Evolutionary conservation across 2,797 vertebrate genomes (phyloP).

Genomic region (Austrolebias charrua): DNA sequence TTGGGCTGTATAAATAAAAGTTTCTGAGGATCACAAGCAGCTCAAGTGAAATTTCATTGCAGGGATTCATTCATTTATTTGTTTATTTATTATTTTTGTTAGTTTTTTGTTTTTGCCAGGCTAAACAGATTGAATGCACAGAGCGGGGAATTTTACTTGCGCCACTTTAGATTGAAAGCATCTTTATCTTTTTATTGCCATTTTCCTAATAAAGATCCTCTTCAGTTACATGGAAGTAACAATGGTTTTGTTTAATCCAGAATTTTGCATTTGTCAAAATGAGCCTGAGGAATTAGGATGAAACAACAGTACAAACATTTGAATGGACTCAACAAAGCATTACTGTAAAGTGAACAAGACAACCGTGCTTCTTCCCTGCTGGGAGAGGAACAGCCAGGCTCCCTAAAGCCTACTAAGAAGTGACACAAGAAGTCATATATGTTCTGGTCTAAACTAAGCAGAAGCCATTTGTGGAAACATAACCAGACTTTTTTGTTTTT

Average conservation of each 20-base stretch:
- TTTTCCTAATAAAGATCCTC: constrained; percentile 11
- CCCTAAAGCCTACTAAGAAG: constrained; percentile 29
- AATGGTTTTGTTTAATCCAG: constrained; percentile 5
- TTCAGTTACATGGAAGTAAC: constrained; percentile 31
- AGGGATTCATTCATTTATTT: constrained; percentile 9
- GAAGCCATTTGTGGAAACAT: background rate
- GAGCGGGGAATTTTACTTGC: constrained; percentile 10
- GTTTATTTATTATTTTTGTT: no score
- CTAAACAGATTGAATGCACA: constrained; percentile 21
- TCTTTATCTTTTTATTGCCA: background rate
- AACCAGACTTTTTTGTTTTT: background rate
- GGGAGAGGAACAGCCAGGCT: constrained; percentile 34
- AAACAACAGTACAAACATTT: constrained; percentile 31
- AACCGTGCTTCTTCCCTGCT: constrained; percentile 32
- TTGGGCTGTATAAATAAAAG: constrained; percentile 12
- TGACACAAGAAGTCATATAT: constrained; percentile 44
- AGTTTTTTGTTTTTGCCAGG: constrained; percentile 3
- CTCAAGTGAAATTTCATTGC: constrained; percentile 24
- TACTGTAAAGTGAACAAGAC: constrained; percentile 33
- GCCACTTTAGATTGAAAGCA: constrained; percentile 30
- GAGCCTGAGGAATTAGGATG: constrained; percentile 9
- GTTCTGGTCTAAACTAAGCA: constrained; percentile 17
- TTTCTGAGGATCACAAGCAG: constrained; percentile 16
- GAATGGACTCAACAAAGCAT: constrained; percentile 28
- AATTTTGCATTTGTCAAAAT: constrained; percentile 23